Base-by-base conservation (phyloP, 2,113 vertebrate genomes). In the Platichthys stellatus region DNA sequence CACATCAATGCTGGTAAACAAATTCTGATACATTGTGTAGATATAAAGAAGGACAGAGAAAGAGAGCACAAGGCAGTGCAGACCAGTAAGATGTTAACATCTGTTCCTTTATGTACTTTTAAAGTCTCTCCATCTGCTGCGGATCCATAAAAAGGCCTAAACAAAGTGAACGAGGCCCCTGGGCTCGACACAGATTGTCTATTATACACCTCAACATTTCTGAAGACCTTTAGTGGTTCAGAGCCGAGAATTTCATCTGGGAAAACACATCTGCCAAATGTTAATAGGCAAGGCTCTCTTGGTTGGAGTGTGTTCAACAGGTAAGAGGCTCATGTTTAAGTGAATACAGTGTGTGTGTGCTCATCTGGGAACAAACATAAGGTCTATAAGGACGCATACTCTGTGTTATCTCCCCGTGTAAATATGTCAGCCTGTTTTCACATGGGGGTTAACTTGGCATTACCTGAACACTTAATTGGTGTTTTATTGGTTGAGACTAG, bases 61-160 rank as follows among this genome's bases (percentile, higher is more conserved):
- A 24, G 21, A 73, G 58, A 26, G 20, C 74, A 31, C 28, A 28
- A 72, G 51, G 40, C 51, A 60, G 58, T 78, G 56, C 68, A 84
- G 74, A 78, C 38, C 23, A 58, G 26, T 49, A 21, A 83, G 67
- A 87, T 72, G 75, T 82, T 78, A 82, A 85, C 88, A 90, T 88
- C 85, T 90, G 89, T 69, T 88, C 79, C 70, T 88, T 89, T 80
- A 85, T 81, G 82, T 81, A 74, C 73, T 81, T 81, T 73, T 82
- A 70, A 86, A 86, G 58, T 72, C 82, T 74, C 74, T 68, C 85
- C 79, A 20, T 86, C 86, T 90, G 87, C 81, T 67, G 63, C 57
- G 15, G 70, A 56, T 11, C 64, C 76, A 76, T 86, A 80, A 89
- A 31, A 89, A 81, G 59, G 67, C 63, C 78, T 70, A 81, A 82